Percentiles rank a stretch among this genome's conserved stretches.
Evolutionary conservation across 2,888 invertebrate genomes (phyloP).

Genomic region (Taenaris catops): DNA sequence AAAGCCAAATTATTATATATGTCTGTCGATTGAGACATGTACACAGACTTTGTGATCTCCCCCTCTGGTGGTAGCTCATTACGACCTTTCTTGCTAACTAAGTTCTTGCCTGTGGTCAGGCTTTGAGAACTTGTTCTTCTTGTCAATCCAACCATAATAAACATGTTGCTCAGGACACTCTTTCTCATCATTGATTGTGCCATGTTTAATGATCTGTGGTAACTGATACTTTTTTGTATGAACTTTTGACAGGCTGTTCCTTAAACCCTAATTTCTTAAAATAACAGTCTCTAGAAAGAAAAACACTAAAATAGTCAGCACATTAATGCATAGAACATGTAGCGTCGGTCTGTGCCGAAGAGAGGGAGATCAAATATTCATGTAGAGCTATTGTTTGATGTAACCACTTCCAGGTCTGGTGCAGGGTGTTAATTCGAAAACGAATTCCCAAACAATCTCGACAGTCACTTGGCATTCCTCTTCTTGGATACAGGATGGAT

Average conservation of each 20-base stretch:
- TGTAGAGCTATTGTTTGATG: slow-evolving; percentile 94
- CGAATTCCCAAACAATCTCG: slow-evolving; percentile 93
- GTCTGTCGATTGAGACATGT: slow-evolving; percentile 94
- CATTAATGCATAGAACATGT: slow-evolving; percentile 48
- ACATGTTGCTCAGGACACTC: slow-evolving; percentile 54
- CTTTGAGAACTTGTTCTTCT: slow-evolving; percentile 55
- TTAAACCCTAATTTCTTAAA: slow-evolving; percentile 48
- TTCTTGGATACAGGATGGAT: slow-evolving; percentile 72
- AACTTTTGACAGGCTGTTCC: slow-evolving; percentile 47
- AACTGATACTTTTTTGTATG: slow-evolving; percentile 74
- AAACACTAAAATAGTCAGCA: slow-evolving; percentile 39
- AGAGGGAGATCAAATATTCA: slow-evolving; percentile 91
- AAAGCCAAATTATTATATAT: slow-evolving; percentile 96
- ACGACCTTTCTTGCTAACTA: slow-evolving; percentile 44
- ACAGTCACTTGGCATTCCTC: slow-evolving; percentile 84
- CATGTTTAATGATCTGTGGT: slow-evolving; percentile 49
- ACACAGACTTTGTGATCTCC: slow-evolving; percentile 90
- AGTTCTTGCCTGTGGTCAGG: slow-evolving; percentile 41
- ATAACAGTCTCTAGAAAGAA: slow-evolving; percentile 32
- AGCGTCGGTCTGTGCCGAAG: slow-evolving; percentile 85
- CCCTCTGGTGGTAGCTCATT: slow-evolving; percentile 49
- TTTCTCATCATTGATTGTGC: slow-evolving; percentile 69
- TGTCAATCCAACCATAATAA: slow-evolving; percentile 55
- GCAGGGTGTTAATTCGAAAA: slow-evolving; percentile 92
- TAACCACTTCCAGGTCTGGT: slow-evolving; percentile 97